Evolutionary conservation across 2,888 invertebrate species (phyloP).

Genomic region (Leucophenga montana): DNA sequence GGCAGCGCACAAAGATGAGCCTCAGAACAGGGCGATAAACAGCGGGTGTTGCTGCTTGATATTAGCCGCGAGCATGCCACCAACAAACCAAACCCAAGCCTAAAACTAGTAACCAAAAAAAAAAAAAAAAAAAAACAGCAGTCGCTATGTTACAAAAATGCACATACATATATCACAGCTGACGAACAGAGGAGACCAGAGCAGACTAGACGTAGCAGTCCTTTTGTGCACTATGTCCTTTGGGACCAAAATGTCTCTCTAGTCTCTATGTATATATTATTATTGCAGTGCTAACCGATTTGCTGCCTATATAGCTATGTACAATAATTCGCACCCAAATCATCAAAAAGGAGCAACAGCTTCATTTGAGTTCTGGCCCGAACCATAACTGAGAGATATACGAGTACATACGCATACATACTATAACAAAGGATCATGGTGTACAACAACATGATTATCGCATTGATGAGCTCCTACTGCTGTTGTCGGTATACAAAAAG

Average conservation of each 20-base stretch:
- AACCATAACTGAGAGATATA: too few species aligned
- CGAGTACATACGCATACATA: too few species aligned
- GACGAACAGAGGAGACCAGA: too few species aligned
- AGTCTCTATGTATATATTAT: not conserved
- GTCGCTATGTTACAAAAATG: too few species aligned
- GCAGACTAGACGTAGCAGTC: too few species aligned
- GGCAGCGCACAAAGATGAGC: conserved; percentile 49
- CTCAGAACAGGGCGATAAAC: conserved; percentile 46
- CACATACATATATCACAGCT: too few species aligned
- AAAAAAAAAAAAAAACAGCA: too few species aligned
- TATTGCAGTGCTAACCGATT: not conserved
- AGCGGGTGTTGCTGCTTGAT: conserved; percentile 61
- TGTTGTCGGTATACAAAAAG: conserved; percentile 65
- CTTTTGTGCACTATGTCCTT: not conserved
- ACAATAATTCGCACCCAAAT: conserved; percentile 47
- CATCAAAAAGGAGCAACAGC: conserved; percentile 25
- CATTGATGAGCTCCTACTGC: conserved; percentile 71
- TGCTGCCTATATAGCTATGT: conserved; percentile 27
- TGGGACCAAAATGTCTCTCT: not conserved
- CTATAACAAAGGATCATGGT: conserved; percentile 36
- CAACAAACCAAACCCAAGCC: not conserved
- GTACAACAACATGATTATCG: conserved; percentile 59
- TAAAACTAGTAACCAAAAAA: too few species aligned
- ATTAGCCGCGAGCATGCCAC: conserved; percentile 55
- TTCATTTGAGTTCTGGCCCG: conserved; percentile 21